Evolutionary conservation across 2,113 vertebrate species (phyloP).

Genomic region (Psilopsiagon aymara): DNA sequence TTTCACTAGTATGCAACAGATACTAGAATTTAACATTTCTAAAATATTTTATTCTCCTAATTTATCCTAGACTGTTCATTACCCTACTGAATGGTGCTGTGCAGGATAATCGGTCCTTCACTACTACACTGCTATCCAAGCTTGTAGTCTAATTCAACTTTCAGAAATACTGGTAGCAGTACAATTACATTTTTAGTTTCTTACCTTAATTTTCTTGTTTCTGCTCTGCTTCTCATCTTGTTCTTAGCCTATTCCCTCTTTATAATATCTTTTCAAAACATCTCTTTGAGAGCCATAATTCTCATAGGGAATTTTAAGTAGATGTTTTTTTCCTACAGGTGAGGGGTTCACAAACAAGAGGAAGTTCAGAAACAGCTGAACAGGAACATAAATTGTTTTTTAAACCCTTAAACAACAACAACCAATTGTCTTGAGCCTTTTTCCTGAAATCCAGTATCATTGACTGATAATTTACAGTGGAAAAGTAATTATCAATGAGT

Average conservation of each 20-base stretch:
- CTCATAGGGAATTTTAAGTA: conserved; percentile 35
- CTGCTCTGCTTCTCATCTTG: conserved; percentile 59
- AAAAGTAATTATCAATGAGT: neutral
- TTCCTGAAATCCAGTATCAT: neutral
- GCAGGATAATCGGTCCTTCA: conserved; percentile 36
- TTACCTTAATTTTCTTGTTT: conserved; percentile 30
- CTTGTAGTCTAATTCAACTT: conserved; percentile 27
- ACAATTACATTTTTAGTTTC: conserved; percentile 22
- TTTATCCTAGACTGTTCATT: conserved; percentile 42
- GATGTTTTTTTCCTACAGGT: conserved; percentile 19
- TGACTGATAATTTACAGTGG: neutral
- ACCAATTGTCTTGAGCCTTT: conserved; percentile 27
- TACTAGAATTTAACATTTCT: conserved; percentile 37
- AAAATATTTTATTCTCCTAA: conserved; percentile 43
- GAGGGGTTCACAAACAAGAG: neutral
- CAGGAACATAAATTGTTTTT: neutral
- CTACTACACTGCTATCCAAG: conserved; percentile 17
- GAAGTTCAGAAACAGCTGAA: conserved; percentile 25
- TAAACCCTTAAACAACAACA: conserved; percentile 7
- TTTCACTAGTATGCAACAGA: neutral
- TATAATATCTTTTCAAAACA: conserved; percentile 22
- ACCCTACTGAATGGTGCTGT: conserved; percentile 25
- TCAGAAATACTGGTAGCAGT: conserved; percentile 27
- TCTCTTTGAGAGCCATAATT: conserved; percentile 43
- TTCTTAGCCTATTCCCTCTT: conserved; percentile 37